These are phyloP conservation scores for Cardiocondyla obscurior DNA, from an alignment of 1,140 invertebrate species.

Conservation along the genomic window DNA sequence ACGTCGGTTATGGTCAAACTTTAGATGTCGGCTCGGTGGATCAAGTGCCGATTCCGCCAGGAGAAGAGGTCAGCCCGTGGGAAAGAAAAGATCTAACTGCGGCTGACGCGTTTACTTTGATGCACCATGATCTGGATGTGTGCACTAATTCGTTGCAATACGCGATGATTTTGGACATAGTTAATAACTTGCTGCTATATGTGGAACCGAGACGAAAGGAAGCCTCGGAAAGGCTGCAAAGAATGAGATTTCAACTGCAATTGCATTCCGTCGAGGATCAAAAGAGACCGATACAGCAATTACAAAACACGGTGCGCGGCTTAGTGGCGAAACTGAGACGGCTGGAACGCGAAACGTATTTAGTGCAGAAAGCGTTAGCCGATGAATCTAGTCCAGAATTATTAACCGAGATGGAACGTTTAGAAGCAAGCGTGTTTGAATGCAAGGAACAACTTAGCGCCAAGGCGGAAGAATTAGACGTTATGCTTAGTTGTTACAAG, in stretches of 20 bases:
- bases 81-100: constrained; percentile 90
- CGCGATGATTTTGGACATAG: constrained; percentile 97
- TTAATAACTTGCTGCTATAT: constrained; percentile 98
- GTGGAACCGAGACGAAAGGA: constrained; percentile 98
- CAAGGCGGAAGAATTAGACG: constrained; percentile 96
- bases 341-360: constrained; percentile 95
- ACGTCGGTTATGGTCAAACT: constrained; percentile 95
- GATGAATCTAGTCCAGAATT: constrained; percentile 85
- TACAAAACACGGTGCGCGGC: constrained; percentile 94
- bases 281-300: constrained; percentile 94
- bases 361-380: constrained; percentile 85
- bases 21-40: constrained; percentile 88
- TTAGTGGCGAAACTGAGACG: constrained; percentile 91
- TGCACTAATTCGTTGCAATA: constrained; percentile 98
- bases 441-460: constrained; percentile 95
- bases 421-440: constrained; percentile 92
- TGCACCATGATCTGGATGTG: constrained; percentile 99
- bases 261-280: constrained; percentile 95
- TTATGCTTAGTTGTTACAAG: constrained; percentile 94
- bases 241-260: constrained; percentile 97
- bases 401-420: constrained; percentile 87
- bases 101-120: constrained; percentile 98
- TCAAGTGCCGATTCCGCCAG: constrained; percentile 87
- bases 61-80: constrained; percentile 89
- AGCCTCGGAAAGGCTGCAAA: constrained; percentile 93